These are phyloP conservation scores for Bellardia pandia DNA, from an alignment of 2,888 invertebrate species.

Conservation along the genomic window DNA sequence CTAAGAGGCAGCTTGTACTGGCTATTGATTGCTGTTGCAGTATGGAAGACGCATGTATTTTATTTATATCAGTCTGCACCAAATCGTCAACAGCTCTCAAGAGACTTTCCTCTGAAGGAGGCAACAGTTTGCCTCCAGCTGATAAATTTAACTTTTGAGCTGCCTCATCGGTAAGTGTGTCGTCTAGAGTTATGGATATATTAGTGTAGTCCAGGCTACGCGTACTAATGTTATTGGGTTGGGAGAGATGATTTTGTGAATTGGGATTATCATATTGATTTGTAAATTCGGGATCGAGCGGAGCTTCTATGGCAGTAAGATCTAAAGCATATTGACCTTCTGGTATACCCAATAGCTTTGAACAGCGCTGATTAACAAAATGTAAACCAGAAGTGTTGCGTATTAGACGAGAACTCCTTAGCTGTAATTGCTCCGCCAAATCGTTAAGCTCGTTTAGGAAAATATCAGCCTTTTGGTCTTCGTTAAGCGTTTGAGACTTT, in stretches of 20 bases:
- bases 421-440: constrained; percentile 81
- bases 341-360: constrained; percentile 82
- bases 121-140: constrained; percentile 81
- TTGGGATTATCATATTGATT: constrained; percentile 63
- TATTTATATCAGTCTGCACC: constrained; percentile 78
- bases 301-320: constrained; percentile 81
- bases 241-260: constrained; percentile 50
- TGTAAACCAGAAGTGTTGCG: constrained; percentile 82
- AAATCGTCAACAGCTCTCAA: constrained; percentile 82
- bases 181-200: constrained; percentile 82
- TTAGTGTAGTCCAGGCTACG: constrained; percentile 81
- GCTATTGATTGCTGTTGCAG: constrained; percentile 60
- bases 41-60: constrained; percentile 70
- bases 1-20: constrained; percentile 67
- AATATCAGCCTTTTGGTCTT: constrained; percentile 82
- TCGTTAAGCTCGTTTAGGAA: constrained; percentile 82
- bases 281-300: constrained; percentile 77
- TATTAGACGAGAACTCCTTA: constrained; percentile 81
- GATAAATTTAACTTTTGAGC: constrained; percentile 82
- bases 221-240: constrained; percentile 72
- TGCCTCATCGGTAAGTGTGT: constrained; percentile 82
- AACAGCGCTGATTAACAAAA: constrained; percentile 80
- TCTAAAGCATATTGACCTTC: constrained; percentile 83
- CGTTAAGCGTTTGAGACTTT: constrained; percentile 77
- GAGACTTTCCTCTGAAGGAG: constrained; percentile 83